These are phyloP conservation scores for Zosterops lateralis DNA, from an alignment of 2,113 vertebrate species.

Conservation along the genomic window DNA sequence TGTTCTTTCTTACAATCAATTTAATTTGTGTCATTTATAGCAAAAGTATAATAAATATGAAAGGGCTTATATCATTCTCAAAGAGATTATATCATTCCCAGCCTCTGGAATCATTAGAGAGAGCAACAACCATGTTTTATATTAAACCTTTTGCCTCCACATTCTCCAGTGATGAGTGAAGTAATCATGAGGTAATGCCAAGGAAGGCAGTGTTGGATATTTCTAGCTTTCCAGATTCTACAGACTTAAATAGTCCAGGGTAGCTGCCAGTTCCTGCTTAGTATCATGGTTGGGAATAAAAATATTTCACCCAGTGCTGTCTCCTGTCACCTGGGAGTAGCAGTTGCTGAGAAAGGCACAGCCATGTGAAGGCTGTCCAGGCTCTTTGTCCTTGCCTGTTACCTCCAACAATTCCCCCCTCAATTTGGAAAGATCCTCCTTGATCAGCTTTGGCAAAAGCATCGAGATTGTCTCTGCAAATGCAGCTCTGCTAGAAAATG, in stretches of 20 bases:
- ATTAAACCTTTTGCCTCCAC: neutral
- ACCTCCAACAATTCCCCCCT: neutral
- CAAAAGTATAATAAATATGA: neutral
- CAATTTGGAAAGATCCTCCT: neutral
- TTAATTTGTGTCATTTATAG: neutral
- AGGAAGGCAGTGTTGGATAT: neutral
- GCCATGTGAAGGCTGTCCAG: neutral
- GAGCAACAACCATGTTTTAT: neutral
- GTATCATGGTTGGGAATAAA: neutral
- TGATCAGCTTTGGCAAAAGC: accelerated
- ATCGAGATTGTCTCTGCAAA: neutral
- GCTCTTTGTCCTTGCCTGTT: neutral
- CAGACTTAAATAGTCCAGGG: neutral
- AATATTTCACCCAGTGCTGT: neutral
- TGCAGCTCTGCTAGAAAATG: neutral
- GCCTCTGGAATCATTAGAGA: neutral
- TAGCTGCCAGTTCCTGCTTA: conserved; percentile 20
- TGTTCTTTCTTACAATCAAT: neutral
- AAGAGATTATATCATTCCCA: neutral
- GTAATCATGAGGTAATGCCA: conserved; percentile 26
- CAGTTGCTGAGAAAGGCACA: neutral
- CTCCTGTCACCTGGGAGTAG: neutral
- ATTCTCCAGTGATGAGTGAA: conserved; percentile 8
- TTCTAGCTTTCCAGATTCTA: conserved; percentile 1
- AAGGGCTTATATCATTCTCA: neutral